A percentile compares a stretch with the other conserved stretches of the same genome.
Evolutionary conservation across 2,888 invertebrate genomes (phyloP).

Genomic region (Malthinus seriepunctatus): DNA sequence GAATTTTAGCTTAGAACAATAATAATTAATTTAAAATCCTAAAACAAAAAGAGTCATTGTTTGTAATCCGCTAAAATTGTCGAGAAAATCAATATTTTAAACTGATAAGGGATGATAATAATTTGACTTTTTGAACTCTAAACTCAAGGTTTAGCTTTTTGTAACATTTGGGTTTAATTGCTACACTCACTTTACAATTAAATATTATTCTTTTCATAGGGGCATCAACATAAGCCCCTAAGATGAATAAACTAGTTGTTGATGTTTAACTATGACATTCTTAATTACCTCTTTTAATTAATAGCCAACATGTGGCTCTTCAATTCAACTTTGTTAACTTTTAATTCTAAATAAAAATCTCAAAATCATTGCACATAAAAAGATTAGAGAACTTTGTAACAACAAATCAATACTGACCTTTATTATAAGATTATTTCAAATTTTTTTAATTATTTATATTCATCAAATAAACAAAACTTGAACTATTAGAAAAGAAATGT

Average conservation of each 20-base stretch:
- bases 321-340: too few relatives aligned
- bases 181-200: not conserved
- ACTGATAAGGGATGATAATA: conserved; percentile 19
- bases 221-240: not conserved
- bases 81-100: not conserved
- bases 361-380: too few relatives aligned
- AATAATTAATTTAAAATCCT: not conserved
- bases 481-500: too few relatives aligned
- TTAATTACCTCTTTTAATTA: not conserved
- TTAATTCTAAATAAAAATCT: too few relatives aligned
- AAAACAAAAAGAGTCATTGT: conserved; percentile 7
- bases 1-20: not conserved
- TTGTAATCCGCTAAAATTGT: conserved; percentile 9
- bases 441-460: too few relatives aligned
- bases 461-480: too few relatives aligned
- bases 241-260: not conserved
- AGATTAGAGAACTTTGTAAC: too few relatives aligned
- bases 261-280: too few relatives aligned
- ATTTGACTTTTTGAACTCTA: conserved; percentile 24
- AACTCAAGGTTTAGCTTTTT: conserved; percentile 14
- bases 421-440: too few relatives aligned
- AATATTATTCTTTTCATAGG: not conserved
- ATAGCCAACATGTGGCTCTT: not conserved
- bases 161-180: not conserved
- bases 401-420: too few relatives aligned